Evolutionary conservation across 2,888 invertebrate genomes (phyloP).

Genomic region (Agrypnus murinus): DNA sequence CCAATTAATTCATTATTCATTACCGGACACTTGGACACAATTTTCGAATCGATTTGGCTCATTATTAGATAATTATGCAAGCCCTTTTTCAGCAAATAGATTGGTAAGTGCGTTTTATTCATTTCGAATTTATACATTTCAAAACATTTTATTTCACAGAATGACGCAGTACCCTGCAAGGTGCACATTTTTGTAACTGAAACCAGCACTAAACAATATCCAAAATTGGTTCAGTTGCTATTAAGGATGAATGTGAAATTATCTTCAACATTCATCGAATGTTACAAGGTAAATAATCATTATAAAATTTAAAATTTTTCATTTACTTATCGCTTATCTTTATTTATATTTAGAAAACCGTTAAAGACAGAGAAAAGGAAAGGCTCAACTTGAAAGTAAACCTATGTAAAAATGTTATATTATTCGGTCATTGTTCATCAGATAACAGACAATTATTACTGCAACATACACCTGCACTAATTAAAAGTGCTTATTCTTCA

Average conservation of each 20-base stretch:
- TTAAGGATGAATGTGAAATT: conserved; percentile 69
- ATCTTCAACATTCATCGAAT: conserved; percentile 66
- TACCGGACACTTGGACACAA: conserved; percentile 78
- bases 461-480: neutral
- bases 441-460: neutral
- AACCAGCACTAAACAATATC: conserved; percentile 75
- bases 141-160: conserved; percentile 30
- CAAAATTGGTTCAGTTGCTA: conserved; percentile 77
- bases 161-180: conserved; percentile 62
- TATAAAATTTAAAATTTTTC: conserved; percentile 8
- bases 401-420: conserved; percentile 77
- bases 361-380: conserved; percentile 68
- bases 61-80: conserved; percentile 76
- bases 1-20: conserved; percentile 82
- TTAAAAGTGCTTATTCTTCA: conserved; percentile 63
- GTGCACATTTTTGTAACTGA: conserved; percentile 77
- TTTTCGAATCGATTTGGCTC: conserved; percentile 83
- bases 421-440: conserved; percentile 77
- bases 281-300: conserved; percentile 58
- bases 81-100: conserved; percentile 57
- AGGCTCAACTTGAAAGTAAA: conserved; percentile 70
- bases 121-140: too few species aligned
- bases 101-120: conserved; percentile 58
- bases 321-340: conserved; percentile 43
- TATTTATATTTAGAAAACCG: conserved; percentile 60